Conservation (phyloP, 2,113 vertebrate species). For the Campylorhamphus procurvoides region DNA sequence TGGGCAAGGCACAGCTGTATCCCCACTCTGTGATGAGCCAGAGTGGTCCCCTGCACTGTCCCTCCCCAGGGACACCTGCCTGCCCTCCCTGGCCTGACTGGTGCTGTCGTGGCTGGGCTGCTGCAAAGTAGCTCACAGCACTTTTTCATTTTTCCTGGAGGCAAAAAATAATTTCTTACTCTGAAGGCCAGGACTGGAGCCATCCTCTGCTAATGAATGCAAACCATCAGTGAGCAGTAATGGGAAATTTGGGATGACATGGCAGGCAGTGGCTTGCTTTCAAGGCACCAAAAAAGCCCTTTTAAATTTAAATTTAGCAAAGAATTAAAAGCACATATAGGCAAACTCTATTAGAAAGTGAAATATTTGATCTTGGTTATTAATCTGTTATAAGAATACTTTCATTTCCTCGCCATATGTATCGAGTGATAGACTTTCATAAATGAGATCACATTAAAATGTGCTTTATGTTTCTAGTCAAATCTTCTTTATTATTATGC, state of each 20-base stretch:
- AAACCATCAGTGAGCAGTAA: constrained; percentile 14
- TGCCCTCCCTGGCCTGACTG: not conserved
- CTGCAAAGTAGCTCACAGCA: not conserved
- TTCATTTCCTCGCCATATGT: constrained; percentile 49
- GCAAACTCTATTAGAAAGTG: constrained; percentile 30
- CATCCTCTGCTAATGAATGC: not conserved
- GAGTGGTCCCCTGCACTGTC: not conserved
- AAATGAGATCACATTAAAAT: constrained; percentile 51
- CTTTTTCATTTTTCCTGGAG: not conserved
- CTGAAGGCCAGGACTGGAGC: not conserved
- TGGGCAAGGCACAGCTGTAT: not conserved
- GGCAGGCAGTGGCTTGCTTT: constrained; percentile 37
- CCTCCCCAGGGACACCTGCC: not conserved
- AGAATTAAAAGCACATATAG: constrained; percentile 52
- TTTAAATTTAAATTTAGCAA: not conserved
- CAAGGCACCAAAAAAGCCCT: not conserved
- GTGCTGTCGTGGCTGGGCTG: rapidly evolving
- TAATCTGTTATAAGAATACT: constrained; percentile 46
- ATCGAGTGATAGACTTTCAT: constrained; percentile 33
- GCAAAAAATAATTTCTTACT: not conserved
- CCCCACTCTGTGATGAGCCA: not conserved
- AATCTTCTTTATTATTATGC: constrained; percentile 26
- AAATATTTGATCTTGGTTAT: constrained; percentile 63
- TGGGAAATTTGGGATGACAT: not conserved
- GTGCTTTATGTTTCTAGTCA: constrained; percentile 33